These are phyloP conservation scores for Pachycephus smyrnensis DNA, from an alignment of 2,888 invertebrate genomes.

Conservation along the genomic window DNA sequence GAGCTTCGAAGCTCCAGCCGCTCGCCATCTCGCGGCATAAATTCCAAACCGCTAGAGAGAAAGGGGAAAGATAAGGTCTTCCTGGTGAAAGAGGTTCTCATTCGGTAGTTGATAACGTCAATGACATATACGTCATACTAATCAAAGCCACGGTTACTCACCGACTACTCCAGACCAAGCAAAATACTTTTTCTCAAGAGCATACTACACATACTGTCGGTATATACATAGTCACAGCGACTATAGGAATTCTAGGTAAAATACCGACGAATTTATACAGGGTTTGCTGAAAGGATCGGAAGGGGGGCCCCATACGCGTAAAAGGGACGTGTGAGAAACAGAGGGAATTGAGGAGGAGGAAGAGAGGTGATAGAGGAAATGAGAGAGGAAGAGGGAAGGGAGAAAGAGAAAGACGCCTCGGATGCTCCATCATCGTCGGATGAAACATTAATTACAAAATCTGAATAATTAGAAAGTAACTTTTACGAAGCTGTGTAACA, in stretches of 20 bases:
- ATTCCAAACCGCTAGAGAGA: not conserved
- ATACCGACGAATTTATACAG: not conserved
- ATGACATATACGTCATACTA: not conserved
- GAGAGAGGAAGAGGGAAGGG: slow-evolving; percentile 30
- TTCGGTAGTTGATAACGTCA: not conserved
- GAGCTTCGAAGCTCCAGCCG: not conserved
- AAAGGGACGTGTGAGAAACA: too few species aligned
- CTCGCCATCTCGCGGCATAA: slow-evolving; percentile 3
- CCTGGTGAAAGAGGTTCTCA: not conserved
- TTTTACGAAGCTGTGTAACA: slow-evolving; percentile 47
- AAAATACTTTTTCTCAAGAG: not conserved
- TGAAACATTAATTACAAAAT: slow-evolving; percentile 65
- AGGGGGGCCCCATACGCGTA: not conserved
- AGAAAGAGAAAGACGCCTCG: slow-evolving; percentile 38
- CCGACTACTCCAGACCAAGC: not conserved
- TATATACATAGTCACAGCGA: not conserved
- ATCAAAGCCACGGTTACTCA: not conserved
- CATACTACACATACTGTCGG: not conserved
- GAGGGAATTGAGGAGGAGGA: not conserved
- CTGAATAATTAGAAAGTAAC: slow-evolving; percentile 65
- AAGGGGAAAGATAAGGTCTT: not conserved
- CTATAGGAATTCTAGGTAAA: not conserved
- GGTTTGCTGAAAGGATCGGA: not conserved
- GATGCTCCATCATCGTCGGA: slow-evolving; percentile 58
- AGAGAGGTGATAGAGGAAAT: not conserved